phyloP scores from a whole-genome alignment of 2,888 invertebrate genomes.

The Platerodrilus igneus region DNA sequence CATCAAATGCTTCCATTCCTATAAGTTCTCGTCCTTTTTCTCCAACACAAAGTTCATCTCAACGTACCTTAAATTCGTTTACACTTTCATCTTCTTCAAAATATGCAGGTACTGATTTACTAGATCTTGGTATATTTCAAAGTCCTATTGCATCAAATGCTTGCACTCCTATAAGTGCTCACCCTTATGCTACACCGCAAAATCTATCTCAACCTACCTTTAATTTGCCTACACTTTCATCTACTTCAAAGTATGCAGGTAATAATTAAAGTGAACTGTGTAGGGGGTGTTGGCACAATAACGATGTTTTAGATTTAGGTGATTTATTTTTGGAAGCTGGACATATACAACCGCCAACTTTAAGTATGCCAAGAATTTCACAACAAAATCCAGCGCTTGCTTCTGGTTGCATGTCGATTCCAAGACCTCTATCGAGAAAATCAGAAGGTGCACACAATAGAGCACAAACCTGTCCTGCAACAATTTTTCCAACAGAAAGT shows the following conservation, averaged over 20 bases:
- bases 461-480: conserved; percentile 57
- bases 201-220: conserved; percentile 65
- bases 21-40: no score
- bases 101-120: no score
- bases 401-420: conserved; percentile 70
- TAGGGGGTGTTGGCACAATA: no score
- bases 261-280: conserved; percentile 17
- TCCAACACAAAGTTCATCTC: no score
- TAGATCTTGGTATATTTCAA: conserved; percentile 70
- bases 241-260: conserved; percentile 52
- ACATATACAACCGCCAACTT: conserved; percentile 59
- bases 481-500: conserved; percentile 68
- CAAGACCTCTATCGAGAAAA: conserved; percentile 79
- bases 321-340: conserved; percentile 82
- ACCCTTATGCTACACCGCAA: conserved; percentile 79
- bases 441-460: conserved; percentile 62
- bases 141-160: conserved; percentile 81
- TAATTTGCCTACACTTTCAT: conserved; percentile 60
- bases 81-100: no score
- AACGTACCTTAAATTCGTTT: no score
- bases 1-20: no score
- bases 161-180: conserved; percentile 53
- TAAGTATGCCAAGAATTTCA: conserved; percentile 11
- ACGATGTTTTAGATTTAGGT: conserved; percentile 57
- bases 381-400: conserved; percentile 74